Evolutionary conservation across 1,140 invertebrate genomes (phyloP).

Genomic region (Pseudobourletiella spinata): DNA sequence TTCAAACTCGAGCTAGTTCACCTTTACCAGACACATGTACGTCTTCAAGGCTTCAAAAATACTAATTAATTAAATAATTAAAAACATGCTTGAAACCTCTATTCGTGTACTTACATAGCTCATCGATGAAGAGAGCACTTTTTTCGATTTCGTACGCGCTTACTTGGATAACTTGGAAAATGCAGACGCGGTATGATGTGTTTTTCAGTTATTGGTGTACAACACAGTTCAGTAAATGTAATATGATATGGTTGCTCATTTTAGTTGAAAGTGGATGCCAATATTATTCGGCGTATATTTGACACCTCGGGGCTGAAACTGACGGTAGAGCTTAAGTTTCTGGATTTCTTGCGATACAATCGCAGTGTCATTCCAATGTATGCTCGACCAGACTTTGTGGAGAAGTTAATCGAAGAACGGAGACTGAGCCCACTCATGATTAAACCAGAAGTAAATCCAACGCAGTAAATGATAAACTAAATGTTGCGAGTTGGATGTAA

Average conservation of each 20-base stretch:
- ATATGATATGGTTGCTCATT: constrained; percentile 14
- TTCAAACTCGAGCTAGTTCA: constrained; percentile 40
- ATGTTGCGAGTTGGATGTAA: too few species aligned
- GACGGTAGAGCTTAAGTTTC: constrained; percentile 21
- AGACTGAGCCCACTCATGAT: constrained; percentile 10
- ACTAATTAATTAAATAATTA: too few species aligned
- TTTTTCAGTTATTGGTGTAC: too few species aligned
- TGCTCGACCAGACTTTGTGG: constrained; percentile 28
- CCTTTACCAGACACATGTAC: constrained; percentile 16
- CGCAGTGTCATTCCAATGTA: constrained; percentile 25
- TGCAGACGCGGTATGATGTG: constrained; percentile 14
- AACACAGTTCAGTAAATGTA: neutral
- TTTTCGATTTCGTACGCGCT: constrained; percentile 21
- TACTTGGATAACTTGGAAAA: constrained; percentile 22
- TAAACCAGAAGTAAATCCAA: too few species aligned
- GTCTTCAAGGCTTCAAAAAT: too few species aligned
- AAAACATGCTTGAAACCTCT: too few species aligned
- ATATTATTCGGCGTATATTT: constrained; percentile 28
- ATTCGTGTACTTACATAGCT: too few species aligned
- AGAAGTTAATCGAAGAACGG: constrained; percentile 23
- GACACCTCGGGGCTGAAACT: constrained; percentile 19
- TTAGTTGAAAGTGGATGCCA: constrained; percentile 22
- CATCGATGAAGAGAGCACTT: constrained; percentile 12
- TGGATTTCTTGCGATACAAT: constrained; percentile 30
- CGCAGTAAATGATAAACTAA: too few species aligned